Evolutionary conservation across 30 jellyfish, hydroid and myxozoan genomes (phyloP), one percentile per base, ranked within the genome.

Genomic region (Cassiopea andromeda): DNA sequence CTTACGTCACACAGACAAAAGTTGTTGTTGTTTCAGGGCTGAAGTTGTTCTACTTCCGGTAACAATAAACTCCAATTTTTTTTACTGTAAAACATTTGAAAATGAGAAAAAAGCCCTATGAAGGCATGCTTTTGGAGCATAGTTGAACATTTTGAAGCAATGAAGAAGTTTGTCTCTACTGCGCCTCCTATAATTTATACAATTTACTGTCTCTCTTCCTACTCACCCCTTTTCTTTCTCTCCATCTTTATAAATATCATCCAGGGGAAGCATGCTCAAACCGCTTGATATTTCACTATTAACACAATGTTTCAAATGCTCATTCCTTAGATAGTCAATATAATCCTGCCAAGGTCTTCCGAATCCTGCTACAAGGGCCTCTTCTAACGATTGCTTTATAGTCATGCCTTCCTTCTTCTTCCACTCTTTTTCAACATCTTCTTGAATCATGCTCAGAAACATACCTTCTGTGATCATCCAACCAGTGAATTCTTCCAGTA

Each of bases 281-380:
- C 98, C 98, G 82, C 98, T 93, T 38, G 97, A 89, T 43, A 73
- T 78, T 27, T 84, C 79, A 44, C 97, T 88, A 13, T 93, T 68
- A 27, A 85, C 90, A 69, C 98, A 93, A 71, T 93, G 89, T 44
- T 78, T 58, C 44, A 87, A 7, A 50, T 93, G 98, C 49, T 87
- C 94, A 27, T 93, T 72, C 61, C 78, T 88, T 78, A 93, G 45
- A 61, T 93, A 93, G 44, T 93, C 94, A 14, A 93, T 48, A 59
- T 86, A 80, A 10, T 82, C 97, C 76, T 93, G 85, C 87, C 90
- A 81, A n/a, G 98, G 98, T 44, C 82, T 80, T 14, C 96, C 98
- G 75, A 93, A 87, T 66, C 93, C 96, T 6, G 81, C 87, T 61
- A 82, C 75, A 59, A 93, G 73, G 7, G 94, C 97, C 67, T 93